Evolutionary conservation across 2,888 invertebrate genomes (phyloP).

Genomic region (Lasioglossum oenotherae): DNA sequence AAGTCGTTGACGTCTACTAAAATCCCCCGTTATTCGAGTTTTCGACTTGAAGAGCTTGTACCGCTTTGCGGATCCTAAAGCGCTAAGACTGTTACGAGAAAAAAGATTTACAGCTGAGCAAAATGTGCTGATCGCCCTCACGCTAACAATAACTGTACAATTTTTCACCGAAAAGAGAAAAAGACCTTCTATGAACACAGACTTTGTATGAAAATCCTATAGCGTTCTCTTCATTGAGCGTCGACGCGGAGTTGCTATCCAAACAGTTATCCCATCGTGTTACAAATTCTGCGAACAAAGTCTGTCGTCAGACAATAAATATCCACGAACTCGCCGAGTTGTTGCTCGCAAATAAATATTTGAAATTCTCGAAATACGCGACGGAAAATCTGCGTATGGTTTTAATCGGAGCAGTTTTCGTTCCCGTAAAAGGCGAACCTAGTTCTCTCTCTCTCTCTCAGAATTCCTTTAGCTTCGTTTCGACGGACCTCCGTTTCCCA

Average conservation of each 20-base stretch:
- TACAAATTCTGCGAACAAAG: neutral
- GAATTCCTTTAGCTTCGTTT: neutral
- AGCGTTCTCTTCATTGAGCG: neutral
- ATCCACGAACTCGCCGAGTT: neutral
- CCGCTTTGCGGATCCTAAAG: neutral
- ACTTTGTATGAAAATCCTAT: neutral
- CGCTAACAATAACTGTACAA: neutral
- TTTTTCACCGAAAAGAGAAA: neutral
- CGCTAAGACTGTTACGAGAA: neutral
- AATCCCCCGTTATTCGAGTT: neutral
- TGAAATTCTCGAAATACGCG: neutral
- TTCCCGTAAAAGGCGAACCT: neutral
- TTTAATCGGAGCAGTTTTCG: neutral
- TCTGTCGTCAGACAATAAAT: neutral
- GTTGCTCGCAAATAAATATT: neutral
- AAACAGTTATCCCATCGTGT: neutral
- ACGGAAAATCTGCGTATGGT: neutral
- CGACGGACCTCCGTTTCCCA: neutral
- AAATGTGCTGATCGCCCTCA: neutral
- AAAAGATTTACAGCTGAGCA: neutral
- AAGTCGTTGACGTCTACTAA: constrained; percentile 13
- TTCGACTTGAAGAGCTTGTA: neutral
- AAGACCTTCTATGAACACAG: no score
- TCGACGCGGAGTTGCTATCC: neutral
- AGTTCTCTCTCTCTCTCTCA: neutral